Conservation (phyloP, 2,888 invertebrate genomes). For the Agrotis puta region DNA sequence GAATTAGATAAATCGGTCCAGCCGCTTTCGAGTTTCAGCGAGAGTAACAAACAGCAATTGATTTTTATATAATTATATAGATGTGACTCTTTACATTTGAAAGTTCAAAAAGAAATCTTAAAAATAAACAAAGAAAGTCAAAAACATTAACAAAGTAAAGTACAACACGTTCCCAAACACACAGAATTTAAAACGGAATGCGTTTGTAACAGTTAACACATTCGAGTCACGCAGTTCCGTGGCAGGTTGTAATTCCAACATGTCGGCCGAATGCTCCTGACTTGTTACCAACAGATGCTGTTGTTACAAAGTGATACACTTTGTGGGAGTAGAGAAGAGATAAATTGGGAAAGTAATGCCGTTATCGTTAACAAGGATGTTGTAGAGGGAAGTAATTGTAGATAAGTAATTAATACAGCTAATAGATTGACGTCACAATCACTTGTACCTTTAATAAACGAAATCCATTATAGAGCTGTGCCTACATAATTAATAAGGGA, state of each 20-base stretch:
- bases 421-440: neutral
- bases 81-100: neutral
- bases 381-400: neutral
- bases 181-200: slow-evolving; percentile 56
- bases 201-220: slow-evolving; percentile 31
- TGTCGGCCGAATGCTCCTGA: slow-evolving; percentile 44
- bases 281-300: slow-evolving; percentile 52
- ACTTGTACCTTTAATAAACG: no score
- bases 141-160: slow-evolving; percentile 21
- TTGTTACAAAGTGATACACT: neutral
- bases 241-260: slow-evolving; percentile 60
- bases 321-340: neutral
- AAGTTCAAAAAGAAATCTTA: neutral
- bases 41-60: no score
- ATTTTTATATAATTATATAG: no score
- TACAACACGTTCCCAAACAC: slow-evolving; percentile 44
- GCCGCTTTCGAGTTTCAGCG: no score
- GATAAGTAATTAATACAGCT: neutral
- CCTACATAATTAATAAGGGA: no score
- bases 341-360: slow-evolving; percentile 21
- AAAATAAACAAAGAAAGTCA: slow-evolving; percentile 16
- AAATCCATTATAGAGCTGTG: no score
- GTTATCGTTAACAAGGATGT: neutral
- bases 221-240: slow-evolving; percentile 56
- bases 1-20: no score